Percentiles rank a stretch among this genome's conserved stretches.
These are phyloP conservation scores for Cichladusa arquata DNA, from an alignment of 2,113 vertebrate genomes.

Conservation along the genomic window DNA sequence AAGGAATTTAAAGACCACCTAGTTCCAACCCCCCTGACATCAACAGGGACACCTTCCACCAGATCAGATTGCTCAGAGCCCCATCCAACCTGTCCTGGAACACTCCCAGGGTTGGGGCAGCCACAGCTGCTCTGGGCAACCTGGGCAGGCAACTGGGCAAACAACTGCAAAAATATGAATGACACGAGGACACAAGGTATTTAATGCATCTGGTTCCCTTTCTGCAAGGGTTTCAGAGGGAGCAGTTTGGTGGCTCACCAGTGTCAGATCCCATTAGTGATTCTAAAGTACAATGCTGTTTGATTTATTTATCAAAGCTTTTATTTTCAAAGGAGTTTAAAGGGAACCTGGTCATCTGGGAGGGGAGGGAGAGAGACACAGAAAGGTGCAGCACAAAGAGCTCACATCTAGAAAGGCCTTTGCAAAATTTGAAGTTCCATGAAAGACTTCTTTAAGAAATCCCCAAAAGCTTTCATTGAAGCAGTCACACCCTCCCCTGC, in stretches of 20 bases:
- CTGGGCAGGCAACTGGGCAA: not conserved
- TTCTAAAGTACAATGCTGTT: not conserved
- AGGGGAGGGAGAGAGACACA: not conserved
- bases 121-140: not conserved
- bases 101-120: not conserved
- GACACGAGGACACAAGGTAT: not conserved
- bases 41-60: not conserved
- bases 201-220: not conserved
- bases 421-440: not conserved
- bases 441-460: not conserved
- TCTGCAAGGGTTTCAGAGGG: not conserved
- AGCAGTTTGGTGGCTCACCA: not conserved
- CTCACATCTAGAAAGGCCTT: not conserved
- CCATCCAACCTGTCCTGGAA: not conserved
- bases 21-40: fast-evolving
- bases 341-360: not conserved
- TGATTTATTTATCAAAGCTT: slow-evolving; percentile 29
- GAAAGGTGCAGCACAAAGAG: not conserved
- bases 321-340: not conserved
- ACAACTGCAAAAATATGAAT: not conserved
- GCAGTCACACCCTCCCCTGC: not conserved
- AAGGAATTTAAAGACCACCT: not conserved
- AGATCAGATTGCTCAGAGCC: not conserved
- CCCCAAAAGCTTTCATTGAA: not conserved
- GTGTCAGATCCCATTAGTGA: not conserved